Evolutionary conservation across 1,140 invertebrate genomes (phyloP), one percentile per base, ranked within the genome.

Genomic region (Leptonema lineaticorne): DNA sequence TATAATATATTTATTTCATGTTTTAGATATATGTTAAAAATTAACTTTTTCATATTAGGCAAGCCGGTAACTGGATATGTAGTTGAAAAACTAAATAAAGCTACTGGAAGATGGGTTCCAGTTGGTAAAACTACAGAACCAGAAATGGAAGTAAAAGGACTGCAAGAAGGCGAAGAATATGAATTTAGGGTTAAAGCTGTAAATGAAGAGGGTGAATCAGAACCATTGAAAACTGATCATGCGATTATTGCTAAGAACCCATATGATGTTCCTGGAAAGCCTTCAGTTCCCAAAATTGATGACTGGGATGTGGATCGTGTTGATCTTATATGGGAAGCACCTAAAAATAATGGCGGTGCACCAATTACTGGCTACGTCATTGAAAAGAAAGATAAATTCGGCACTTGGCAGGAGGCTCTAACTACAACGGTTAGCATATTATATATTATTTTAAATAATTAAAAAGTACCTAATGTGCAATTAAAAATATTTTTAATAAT

Each of bases 171-270:
- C 20, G 94, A 97, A 77, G 92, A 96, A 75, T 99, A 99, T 80
- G 89, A 96, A 79, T 99, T 98, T 84, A 87, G 96, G 71, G 96
- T 99, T 0, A 96, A 93, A 76, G 97, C 97, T n/a, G 87, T 98
- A 48, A 99, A 99, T 76, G 93, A 96, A 58, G 95, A 99, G 83
- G 98, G 97, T 2, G 95, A 97, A 82, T 97, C 95, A 22, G 96
- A 99, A 75, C 95, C 96, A 20, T 77, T 99, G 53, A 91, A 93
- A 74, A 95, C 96, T 11, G 94, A 94, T 41, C 87, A 89, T 75
- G 82, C 89, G 0, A 93, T 90, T 41, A 76, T 90, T 20, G 95
- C 96, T 33, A 98, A 98, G 82, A 97, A 98, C 87, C 95, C 96
- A 75, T 98, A 90, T 78, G 93, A 96, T 78, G 85, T 90, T 63